Evolutionary conservation across 2,113 vertebrate genomes (phyloP), one percentile per base, ranked within the genome.

Genomic region (Pogona vitticeps): DNA sequence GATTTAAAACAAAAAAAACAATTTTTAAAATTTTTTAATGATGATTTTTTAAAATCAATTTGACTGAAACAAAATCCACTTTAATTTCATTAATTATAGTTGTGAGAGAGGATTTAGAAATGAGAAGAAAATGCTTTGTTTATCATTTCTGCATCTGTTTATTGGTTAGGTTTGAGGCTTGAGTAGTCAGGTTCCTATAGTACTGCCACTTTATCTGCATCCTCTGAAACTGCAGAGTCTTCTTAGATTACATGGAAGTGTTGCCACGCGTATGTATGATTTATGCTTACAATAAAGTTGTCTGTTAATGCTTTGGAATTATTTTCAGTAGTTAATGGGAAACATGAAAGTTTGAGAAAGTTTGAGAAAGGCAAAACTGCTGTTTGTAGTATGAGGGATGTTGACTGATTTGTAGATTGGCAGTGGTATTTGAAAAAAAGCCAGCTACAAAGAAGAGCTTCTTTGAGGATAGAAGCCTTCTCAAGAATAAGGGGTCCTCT

Each of bases 161-260:
- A 33, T 15, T 20, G 18, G 3, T 65, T 76, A 56, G 14, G 26
- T 15, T 36, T 77, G 13, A 85, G 10, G 20, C 23, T 10, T 31
- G 23, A 17, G 5, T 56, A 36, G 7, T 68, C 23, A 76, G 23
- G 13, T 76, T 65, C 56, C 65, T 76, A 65, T 21, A 38, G 33
- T 23, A 67, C 13, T 56, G 31, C 20, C 31, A 82, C 65, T 82
- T 68, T 38, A 80, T 63, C 58, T 63, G 33, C 31, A 42, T 26
- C 52, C 56, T 58, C 76, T 31, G 38, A 31, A 33, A 68, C 33
- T 14, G 20, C 84, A 46, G 28, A 83, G 67, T 80, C 76, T 33
- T 81, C 58, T 72, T 86, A 83, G 89, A 77, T 23, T 88, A 12
- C 23, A 46, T 67, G 31, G 20, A 91, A 79, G 38, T 76, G 77